Evolutionary conservation across 2,888 invertebrate species (phyloP).

Genomic region (Rugalucina vietnamica): DNA sequence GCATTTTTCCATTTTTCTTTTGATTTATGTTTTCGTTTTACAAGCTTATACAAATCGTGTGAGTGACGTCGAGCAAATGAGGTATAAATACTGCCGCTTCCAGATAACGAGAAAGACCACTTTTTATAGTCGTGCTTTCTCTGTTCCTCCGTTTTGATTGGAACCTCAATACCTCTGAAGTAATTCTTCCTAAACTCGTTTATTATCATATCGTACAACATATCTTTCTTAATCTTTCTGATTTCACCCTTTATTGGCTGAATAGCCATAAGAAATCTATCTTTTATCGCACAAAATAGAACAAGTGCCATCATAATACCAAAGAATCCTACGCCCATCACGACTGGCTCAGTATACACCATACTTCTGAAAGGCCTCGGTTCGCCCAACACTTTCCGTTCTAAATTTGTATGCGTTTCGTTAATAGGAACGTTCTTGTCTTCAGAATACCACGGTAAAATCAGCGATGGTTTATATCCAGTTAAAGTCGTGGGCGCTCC

Average conservation of each 20-base stretch:
- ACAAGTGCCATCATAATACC: constrained; percentile 98
- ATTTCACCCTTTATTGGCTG: constrained; percentile 86
- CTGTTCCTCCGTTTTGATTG: constrained; percentile 53
- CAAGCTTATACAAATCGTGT: constrained; percentile 39
- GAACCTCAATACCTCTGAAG: constrained; percentile 74
- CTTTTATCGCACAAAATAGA: constrained; percentile 98
- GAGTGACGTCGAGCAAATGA: constrained; percentile 54
- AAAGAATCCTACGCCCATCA: constrained; percentile 99
- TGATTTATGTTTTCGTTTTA: constrained; percentile 48
- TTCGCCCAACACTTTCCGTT: constrained; percentile 42
- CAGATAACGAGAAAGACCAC: constrained; percentile 53
- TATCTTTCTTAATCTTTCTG: constrained; percentile 61
- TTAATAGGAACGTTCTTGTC: constrained; percentile 27
- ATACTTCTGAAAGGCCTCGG: constrained; percentile 83
- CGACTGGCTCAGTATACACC: constrained; percentile 97
- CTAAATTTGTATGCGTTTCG: constrained; percentile 42
- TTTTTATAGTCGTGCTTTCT: constrained; percentile 40
- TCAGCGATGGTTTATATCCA: constrained; percentile 68
- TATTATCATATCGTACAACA: constrained; percentile 74
- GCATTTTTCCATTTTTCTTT: constrained; percentile 38
- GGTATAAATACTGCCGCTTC: constrained; percentile 47
- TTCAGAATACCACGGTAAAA: constrained; percentile 36
- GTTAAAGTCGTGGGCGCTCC: constrained; percentile 71
- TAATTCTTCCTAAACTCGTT: constrained; percentile 73
- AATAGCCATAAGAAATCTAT: constrained; percentile 95